Conservation (phyloP, 2,888 invertebrate species). For the Graphium colonna region DNA sequence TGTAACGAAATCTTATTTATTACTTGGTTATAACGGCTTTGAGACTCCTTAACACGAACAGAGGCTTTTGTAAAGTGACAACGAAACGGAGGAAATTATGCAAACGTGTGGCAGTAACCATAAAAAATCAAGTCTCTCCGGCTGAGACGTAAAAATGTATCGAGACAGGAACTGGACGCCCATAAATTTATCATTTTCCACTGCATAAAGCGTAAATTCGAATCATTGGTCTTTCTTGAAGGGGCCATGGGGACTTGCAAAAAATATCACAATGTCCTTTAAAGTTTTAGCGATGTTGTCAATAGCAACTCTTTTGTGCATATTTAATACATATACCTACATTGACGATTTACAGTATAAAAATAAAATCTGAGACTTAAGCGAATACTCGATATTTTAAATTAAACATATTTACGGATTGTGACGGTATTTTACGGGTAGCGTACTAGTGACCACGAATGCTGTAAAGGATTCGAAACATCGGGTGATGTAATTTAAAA, state of each 20-base stretch:
- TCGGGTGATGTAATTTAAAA: too few species aligned
- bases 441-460: too few species aligned
- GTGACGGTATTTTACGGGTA: too few species aligned
- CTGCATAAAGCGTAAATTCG: constrained; percentile 78
- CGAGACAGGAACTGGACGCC: constrained; percentile 68
- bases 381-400: too few species aligned
- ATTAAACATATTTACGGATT: too few species aligned
- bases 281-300: constrained; percentile 35
- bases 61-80: constrained; percentile 30
- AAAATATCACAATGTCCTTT: too few species aligned
- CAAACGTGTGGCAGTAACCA: constrained; percentile 67
- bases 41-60: constrained; percentile 18
- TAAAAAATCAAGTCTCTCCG: constrained; percentile 64
- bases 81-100: constrained; percentile 53
- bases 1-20: neutral
- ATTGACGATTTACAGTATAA: too few species aligned
- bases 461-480: too few species aligned
- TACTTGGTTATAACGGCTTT: neutral
- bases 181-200: constrained; percentile 79
- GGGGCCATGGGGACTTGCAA: constrained; percentile 34
- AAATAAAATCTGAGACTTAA: too few species aligned
- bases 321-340: too few species aligned
- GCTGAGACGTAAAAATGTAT: constrained; percentile 50
- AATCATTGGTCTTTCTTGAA: constrained; percentile 70
- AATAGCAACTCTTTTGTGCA: too few species aligned